Conservation (phyloP, 2,797 vertebrate genomes). For the Lagodon rhomboides region DNA sequence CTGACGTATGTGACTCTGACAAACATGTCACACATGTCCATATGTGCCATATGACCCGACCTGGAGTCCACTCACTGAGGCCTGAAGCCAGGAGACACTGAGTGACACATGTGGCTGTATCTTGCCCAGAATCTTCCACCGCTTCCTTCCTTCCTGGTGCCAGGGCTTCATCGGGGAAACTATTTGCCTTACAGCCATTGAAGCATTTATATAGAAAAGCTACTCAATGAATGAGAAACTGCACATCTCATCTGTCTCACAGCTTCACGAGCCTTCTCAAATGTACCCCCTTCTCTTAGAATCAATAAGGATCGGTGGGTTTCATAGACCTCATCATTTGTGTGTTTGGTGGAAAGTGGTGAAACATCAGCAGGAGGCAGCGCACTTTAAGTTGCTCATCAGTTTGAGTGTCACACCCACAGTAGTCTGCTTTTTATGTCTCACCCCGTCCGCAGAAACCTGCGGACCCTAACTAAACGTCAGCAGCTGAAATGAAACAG, state of each 20-base stretch:
- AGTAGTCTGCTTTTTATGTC: not conserved
- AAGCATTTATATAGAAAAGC: slow-evolving; percentile 16
- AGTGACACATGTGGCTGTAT: slow-evolving; percentile 63
- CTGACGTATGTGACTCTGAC: not conserved
- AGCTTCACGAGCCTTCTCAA: not conserved
- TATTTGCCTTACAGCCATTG: slow-evolving; percentile 17
- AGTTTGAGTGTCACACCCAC: not conserved
- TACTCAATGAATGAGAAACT: slow-evolving; percentile 3
- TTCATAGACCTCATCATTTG: not conserved
- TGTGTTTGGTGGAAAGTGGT: not conserved
- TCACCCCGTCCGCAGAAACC: not conserved
- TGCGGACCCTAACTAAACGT: not conserved
- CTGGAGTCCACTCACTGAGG: slow-evolving; percentile 2
- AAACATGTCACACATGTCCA: too few species aligned
- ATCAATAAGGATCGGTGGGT: not conserved
- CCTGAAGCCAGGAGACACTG: slow-evolving; percentile 7
- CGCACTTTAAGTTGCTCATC: not conserved
- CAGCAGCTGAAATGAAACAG: slow-evolving; percentile 16
- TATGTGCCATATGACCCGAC: not conserved
- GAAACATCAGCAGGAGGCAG: not conserved
- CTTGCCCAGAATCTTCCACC: slow-evolving; percentile 36
- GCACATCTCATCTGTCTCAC: too few species aligned
- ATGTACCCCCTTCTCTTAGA: not conserved
- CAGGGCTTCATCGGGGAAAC: slow-evolving; percentile 18
- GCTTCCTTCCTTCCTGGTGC: slow-evolving; percentile 58